Evolutionary conservation across 1,140 invertebrate species (phyloP), one percentile per base, ranked within the genome.

Genomic region (Diprion similis): DNA sequence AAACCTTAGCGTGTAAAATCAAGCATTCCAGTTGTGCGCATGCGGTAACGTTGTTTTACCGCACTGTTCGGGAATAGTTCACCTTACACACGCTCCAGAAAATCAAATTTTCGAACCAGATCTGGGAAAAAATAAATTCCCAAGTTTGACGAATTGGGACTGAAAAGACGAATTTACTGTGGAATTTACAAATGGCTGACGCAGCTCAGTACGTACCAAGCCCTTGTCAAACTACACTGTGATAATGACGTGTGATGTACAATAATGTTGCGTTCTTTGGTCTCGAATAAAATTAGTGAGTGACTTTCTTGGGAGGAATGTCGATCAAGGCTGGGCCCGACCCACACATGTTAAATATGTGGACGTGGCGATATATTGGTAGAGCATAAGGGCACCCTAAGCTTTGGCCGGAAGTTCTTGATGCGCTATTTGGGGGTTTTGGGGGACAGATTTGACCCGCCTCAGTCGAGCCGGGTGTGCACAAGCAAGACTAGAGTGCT

Each of bases 261-360:
- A 59, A 17, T 59, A 59, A 15, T 8, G 51, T 9, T 6, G 51
- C n/a, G 24, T 59, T 13, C 51, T 13, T 59, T 59, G 51, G 11
- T 13, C n/a, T 37, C 24, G n/a, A 17, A 15, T 0, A 17, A 59
- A 17, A 37, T 37, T 72, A 71, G 70, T 65, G 72, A 70, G 70
- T 76, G 74, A 78, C 80, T 81, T 79, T 81, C 80, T 78, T 78
- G 70, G 17, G 70, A 75, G 73, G 80, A 82, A 82, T 82, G 76
- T 71, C 73, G 66, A 78, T 66, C 73, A 64, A 65, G 73, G 11
- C 51, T 59, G 11, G 51, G 51, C 9, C 9, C 51, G 51, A 9
- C 51, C 11, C 51, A 8, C 51, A 59, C n/a, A 59, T 59, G 51
- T 37, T 37, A 59, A 13, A 17, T 59, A 59, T 15, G 51, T 59